Evolutionary conservation across 1,140 invertebrate species (phyloP), one percentile per base, ranked within the genome.

Genomic region (Cyrtorhinus lividipennis): DNA sequence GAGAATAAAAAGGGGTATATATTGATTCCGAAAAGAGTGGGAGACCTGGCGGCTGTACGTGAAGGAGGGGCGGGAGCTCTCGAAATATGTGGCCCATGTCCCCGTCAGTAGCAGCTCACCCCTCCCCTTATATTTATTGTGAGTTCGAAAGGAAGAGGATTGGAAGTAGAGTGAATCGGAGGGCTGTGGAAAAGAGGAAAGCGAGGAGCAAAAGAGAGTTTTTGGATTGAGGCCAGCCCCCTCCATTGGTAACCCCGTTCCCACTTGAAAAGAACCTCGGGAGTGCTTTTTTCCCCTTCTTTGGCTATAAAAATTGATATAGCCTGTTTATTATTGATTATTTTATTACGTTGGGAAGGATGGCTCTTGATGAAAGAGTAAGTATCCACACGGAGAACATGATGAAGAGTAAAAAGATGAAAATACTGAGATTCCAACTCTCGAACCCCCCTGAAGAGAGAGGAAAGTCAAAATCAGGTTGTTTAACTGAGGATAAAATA

Each of bases 281-380:
- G n/a, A n/a, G n/a, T n/a, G n/a, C n/a, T n/a, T n/a, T n/a, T n/a
- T n/a, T n/a, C n/a, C 30, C 30, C 30, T 15, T 38, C 15, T 38
- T 38, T 2, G 24, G 20, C 56, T 1, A 24, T 57, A 57, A 57
- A 57, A 57, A 57, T 57, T 57, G 56, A 57, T 57, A 57, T 20
- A 24, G 56, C 15, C 56, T 18, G 56, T 57, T 57, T 57, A 57
- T 57, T 57, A 57, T 57, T 57, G 56, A 57, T 57, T 57, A 57
- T 38, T 38, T 38, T 38, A 38, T 38, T 38, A 38, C 30, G n/a
- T n/a, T n/a, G n/a, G n/a, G n/a, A n/a, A n/a, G n/a, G n/a, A n/a
- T n/a, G n/a, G n/a, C n/a, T n/a, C n/a, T n/a, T n/a, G n/a, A n/a
- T n/a, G n/a, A n/a, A n/a, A n/a, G n/a, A n/a, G n/a, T n/a, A n/a